Conservation (phyloP, 2,888 invertebrate genomes). For the Creontiades dilutus region DNA sequence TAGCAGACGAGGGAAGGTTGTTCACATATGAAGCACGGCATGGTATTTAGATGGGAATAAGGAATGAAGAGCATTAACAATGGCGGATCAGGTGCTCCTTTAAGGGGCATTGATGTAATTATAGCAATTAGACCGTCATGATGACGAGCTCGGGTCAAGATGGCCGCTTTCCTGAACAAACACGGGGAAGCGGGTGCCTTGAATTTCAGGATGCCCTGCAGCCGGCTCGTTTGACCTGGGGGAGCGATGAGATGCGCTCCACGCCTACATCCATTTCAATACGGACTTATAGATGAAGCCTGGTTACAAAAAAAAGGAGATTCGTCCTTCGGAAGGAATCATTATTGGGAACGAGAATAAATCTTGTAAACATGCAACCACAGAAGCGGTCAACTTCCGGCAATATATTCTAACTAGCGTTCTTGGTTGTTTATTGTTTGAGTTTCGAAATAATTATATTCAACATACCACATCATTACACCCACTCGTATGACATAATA, state of each 20-base stretch:
- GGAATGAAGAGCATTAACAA: constrained; percentile 68
- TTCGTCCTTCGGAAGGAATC: not conserved
- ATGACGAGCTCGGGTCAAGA: constrained; percentile 71
- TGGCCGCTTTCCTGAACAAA: constrained; percentile 69
- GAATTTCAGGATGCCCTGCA: constrained; percentile 42
- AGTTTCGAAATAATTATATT: no score
- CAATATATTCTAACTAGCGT: no score
- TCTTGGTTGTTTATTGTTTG: no score
- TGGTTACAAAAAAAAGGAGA: not conserved
- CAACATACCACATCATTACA: no score
- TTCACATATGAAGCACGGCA: constrained; percentile 54
- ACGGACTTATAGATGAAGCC: not conserved
- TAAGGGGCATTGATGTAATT: constrained; percentile 64
- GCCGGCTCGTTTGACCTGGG: constrained; percentile 27
- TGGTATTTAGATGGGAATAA: constrained; percentile 62
- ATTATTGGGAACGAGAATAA: not conserved
- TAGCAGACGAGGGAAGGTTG: not conserved
- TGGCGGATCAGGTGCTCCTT: constrained; percentile 71
- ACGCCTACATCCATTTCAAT: constrained; percentile 27
- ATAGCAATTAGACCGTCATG: constrained; percentile 71
- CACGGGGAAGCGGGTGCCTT: constrained; percentile 38
- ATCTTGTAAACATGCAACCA: no score
- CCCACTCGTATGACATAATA: no score
- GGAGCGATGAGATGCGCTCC: not conserved
- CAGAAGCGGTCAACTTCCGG: no score